Conservation (phyloP, 2,888 invertebrate genomes). For the Bugula neritina region DNA sequence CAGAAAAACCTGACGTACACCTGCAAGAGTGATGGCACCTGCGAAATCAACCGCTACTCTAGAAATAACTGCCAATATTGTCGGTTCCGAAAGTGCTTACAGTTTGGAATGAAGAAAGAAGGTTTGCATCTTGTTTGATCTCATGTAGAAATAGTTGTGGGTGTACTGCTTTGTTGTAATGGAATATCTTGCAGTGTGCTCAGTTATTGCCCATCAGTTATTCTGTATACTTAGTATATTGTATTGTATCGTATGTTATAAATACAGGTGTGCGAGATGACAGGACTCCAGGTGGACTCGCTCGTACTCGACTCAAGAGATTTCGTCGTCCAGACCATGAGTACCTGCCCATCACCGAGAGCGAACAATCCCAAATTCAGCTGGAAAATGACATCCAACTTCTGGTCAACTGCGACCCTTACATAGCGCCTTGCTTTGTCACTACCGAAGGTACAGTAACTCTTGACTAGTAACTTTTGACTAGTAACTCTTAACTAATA, state of each 20-base stretch:
- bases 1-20: constrained; percentile 49
- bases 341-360: constrained; percentile 3
- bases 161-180: too few species aligned
- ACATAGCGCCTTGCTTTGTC: constrained; percentile 7
- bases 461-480: not conserved
- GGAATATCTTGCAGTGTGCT: too few species aligned
- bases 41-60: constrained; percentile 49
- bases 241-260: too few species aligned
- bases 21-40: constrained; percentile 46
- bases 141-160: too few species aligned
- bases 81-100: constrained; percentile 49
- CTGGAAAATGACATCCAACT: constrained; percentile 7
- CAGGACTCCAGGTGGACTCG: constrained; percentile 47
- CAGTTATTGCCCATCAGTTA: too few species aligned
- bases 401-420: constrained; percentile 26
- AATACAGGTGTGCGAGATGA: constrained; percentile 54
- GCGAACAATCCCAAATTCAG: constrained; percentile 21
- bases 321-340: constrained; percentile 31
- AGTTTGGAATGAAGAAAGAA: constrained; percentile 52
- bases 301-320: constrained; percentile 45
- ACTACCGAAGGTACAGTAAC: constrained; percentile 13
- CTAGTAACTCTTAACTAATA: too few species aligned
- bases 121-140: too few species aligned
- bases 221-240: too few species aligned
- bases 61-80: constrained; percentile 52